Conservation (phyloP, 2,888 invertebrate genomes). For the Caenorhabditis plicata region DNA sequence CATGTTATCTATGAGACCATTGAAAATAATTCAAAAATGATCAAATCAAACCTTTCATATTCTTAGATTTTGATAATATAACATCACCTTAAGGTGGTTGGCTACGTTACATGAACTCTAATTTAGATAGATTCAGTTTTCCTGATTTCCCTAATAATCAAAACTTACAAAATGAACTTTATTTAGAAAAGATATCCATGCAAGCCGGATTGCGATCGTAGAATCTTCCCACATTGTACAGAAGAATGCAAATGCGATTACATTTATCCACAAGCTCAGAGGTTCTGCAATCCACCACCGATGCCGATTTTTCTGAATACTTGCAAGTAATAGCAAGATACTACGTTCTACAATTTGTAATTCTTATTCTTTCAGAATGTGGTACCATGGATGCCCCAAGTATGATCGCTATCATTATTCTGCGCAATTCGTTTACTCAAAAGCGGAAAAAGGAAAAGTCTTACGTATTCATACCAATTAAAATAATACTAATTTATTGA, state of each 20-base stretch:
- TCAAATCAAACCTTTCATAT: too few species aligned
- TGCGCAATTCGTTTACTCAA: constrained; percentile 58
- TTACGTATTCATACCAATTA: too few species aligned
- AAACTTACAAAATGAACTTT: too few species aligned
- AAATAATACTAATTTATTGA: too few species aligned
- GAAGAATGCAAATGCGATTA: constrained; percentile 60
- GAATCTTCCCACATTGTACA: constrained; percentile 55
- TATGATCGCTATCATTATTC: constrained; percentile 57
- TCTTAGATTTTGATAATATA: too few species aligned
- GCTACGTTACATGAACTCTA: too few species aligned
- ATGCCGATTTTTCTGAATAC: constrained; percentile 58
- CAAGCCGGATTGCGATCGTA: constrained; percentile 53
- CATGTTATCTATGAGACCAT: too few species aligned
- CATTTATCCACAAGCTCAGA: constrained; percentile 53
- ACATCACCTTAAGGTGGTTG: too few species aligned
- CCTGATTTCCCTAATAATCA: too few species aligned
- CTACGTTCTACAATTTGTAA: too few species aligned
- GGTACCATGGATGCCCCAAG: constrained; percentile 59
- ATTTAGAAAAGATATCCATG: constrained; percentile 55
- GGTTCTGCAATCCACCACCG: constrained; percentile 61
- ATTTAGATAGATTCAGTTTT: too few species aligned
- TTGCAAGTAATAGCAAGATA: constrained; percentile 38
- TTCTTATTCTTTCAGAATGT: constrained; percentile 36
- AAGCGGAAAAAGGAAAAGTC: constrained; percentile 60
- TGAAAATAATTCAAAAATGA: too few species aligned